phyloP scores from a whole-genome alignment of 2,888 invertebrate genomes.

The Urechis unicinctus region DNA sequence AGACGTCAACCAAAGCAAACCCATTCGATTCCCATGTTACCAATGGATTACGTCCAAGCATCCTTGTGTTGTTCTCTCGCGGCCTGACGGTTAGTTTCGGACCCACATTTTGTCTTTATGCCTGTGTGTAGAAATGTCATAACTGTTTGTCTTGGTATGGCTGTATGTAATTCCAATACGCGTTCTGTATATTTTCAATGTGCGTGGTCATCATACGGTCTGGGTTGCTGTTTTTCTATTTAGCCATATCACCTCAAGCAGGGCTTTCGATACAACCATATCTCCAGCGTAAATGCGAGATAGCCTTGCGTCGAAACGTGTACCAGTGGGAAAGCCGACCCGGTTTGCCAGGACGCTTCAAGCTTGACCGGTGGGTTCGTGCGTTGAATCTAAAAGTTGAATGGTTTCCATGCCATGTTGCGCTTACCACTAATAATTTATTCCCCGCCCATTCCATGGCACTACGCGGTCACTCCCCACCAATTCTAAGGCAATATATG shows the following conservation, averaged over 20 bases:
- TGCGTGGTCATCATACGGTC: too few species aligned
- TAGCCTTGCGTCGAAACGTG: slow-evolving; percentile 7
- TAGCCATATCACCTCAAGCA: not conserved
- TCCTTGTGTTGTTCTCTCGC: slow-evolving; percentile 9
- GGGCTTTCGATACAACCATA: slow-evolving; percentile 1
- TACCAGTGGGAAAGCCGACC: slow-evolving; percentile 13
- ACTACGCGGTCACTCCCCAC: too few species aligned
- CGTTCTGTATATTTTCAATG: too few species aligned
- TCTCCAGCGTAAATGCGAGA: slow-evolving; percentile 14
- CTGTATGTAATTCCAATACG: too few species aligned
- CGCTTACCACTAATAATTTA: too few species aligned
- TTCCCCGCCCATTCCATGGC: too few species aligned
- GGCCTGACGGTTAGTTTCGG: slow-evolving; percentile 9
- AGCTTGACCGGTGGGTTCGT: not conserved
- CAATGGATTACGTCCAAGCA: slow-evolving; percentile 12
- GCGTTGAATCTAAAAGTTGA: too few species aligned
- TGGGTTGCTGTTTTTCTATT: too few species aligned
- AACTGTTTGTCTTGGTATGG: too few species aligned
- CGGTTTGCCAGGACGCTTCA: slow-evolving; percentile 11
- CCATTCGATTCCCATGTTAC: slow-evolving; percentile 15
- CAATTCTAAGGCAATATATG: too few species aligned
- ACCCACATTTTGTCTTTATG: not conserved
- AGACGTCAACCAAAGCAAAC: slow-evolving; percentile 1
- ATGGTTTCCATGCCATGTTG: too few species aligned
- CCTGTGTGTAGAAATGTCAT: not conserved